Evolutionary conservation across 2,888 invertebrate species (phyloP), one percentile per base, ranked within the genome.

Genomic region (Hirtodrosophila duncani): DNA sequence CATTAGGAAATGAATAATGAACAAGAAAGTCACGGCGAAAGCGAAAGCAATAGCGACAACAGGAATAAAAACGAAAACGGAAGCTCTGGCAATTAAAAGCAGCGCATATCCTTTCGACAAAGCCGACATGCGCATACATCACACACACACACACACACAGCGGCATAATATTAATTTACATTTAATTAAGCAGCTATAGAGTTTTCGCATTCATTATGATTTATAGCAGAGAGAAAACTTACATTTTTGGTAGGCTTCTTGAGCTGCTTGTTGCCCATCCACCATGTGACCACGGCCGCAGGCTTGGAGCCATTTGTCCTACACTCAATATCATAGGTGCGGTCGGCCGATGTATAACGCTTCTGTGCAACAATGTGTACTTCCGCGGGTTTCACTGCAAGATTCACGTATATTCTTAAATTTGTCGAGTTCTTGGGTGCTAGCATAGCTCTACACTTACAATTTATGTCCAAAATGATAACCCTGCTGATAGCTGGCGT

Each of bases 231-330:
- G 31, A 17, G 24, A 16, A n/a, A 52, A 91, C 94, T 93, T 88
- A 95, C 95, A 86, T 92, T 94, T 88, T 94, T 93, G 46, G 93
- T 92, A 85, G 92, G 89, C 84, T 92, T 91, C 87, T 93, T 93
- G 64, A 95, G 90, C 86, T 92, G 93, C 75, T 92, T 89, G 83
- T 92, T 94, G 74, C 92, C 93, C 85, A 94, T 94, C 94, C 94
- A 96, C 96, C 96, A 96, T 34, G 94, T 93, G 83, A 96, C 93
- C 49, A 91, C 89, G 2, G 96, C 95, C 61, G 94, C 92, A 4
- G 96, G 96, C 62, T 94, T 89, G 8, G 96, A 96, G 44, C 96
- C 96, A 0, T 92, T 91, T 49, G 95, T 93, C 82, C 92, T 91
- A 86, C 96, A 96, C 84, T 95, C 95, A 55, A 96, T 91, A 80